Evolutionary conservation across 2,797 vertebrate species (phyloP).

Genomic region (Microcaecilia unicolor): DNA sequence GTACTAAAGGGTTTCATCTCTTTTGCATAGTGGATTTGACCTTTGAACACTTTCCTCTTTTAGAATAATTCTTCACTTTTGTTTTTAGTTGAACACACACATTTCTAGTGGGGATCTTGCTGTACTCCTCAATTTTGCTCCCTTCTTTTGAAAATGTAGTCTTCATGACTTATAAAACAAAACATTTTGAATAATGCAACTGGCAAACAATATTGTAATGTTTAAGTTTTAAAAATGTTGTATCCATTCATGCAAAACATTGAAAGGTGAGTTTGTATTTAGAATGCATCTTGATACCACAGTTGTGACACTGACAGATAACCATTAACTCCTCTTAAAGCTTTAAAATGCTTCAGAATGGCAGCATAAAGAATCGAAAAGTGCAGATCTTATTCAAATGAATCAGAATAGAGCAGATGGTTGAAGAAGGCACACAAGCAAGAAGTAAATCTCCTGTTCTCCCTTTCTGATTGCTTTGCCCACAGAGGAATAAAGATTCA

Average conservation of each 20-base stretch:
- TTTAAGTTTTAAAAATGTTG: constrained; percentile 55
- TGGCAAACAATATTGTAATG: constrained; percentile 36
- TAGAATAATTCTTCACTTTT: too few species aligned
- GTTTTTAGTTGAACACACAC: too few species aligned
- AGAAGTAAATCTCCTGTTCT: constrained; percentile 81
- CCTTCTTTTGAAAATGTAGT: too few species aligned
- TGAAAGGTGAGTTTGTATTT: constrained; percentile 35
- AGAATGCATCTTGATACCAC: constrained; percentile 29
- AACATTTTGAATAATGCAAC: too few species aligned
- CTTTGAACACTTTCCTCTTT: too few species aligned
- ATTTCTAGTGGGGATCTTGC: too few species aligned
- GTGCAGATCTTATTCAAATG: constrained; percentile 75
- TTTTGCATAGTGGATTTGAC: too few species aligned
- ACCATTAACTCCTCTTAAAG: constrained; percentile 53
- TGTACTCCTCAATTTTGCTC: too few species aligned
- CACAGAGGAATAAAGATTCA: constrained; percentile 85
- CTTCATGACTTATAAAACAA: too few species aligned
- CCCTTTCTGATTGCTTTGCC: constrained; percentile 83
- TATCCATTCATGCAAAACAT: constrained; percentile 38
- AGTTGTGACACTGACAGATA: constrained; percentile 43
- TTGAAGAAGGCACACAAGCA: constrained; percentile 70
- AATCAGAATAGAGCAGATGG: constrained; percentile 74
- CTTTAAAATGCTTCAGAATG: constrained; percentile 46
- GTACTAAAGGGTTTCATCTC: too few species aligned
- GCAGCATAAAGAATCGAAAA: constrained; percentile 57